These are phyloP conservation scores for Oreochromis niloticus DNA, from an alignment of 2,113 vertebrate species.

Conservation along the genomic window DNA sequence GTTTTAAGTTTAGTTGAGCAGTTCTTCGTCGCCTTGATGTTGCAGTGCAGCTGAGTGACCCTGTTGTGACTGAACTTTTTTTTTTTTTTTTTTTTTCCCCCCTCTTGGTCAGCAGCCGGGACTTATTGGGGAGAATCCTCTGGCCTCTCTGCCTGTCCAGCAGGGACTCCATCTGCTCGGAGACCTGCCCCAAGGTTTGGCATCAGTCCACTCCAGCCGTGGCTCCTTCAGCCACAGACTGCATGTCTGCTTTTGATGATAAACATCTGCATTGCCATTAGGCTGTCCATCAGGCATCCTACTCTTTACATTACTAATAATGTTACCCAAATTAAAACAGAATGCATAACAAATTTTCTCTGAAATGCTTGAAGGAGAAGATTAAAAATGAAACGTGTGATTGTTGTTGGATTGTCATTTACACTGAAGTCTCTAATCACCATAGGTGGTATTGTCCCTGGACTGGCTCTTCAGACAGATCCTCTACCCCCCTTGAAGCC, in stretches of 20 bases:
- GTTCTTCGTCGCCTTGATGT: background rate
- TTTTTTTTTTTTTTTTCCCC: background rate
- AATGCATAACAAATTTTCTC: background rate
- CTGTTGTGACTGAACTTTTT: constrained; percentile 16
- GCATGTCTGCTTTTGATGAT: background rate
- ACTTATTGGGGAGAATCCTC: constrained; percentile 82
- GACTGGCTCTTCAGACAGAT: constrained; percentile 73
- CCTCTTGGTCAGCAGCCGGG: constrained; percentile 75
- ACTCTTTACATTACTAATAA: background rate
- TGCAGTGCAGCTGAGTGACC: background rate
- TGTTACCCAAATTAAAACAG: background rate
- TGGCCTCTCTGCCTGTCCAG: constrained; percentile 73
- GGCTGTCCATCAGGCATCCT: background rate
- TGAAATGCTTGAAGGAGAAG: background rate
- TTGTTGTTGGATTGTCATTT: background rate
- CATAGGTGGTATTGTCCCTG: constrained; percentile 46
- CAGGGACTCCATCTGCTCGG: constrained; percentile 72
- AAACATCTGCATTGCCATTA: constrained; percentile 21
- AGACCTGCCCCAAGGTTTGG: constrained; percentile 74
- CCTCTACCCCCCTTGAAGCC: constrained; percentile 72
- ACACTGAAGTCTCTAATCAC: background rate
- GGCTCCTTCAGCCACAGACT: background rate
- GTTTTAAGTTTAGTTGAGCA: background rate
- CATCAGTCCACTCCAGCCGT: background rate
- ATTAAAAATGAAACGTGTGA: background rate